Percentiles rank a stretch among this genome's conserved stretches.
These are phyloP conservation scores for Conopomorpha cramerella DNA, from an alignment of 1,140 invertebrate genomes.

Conservation along the genomic window DNA sequence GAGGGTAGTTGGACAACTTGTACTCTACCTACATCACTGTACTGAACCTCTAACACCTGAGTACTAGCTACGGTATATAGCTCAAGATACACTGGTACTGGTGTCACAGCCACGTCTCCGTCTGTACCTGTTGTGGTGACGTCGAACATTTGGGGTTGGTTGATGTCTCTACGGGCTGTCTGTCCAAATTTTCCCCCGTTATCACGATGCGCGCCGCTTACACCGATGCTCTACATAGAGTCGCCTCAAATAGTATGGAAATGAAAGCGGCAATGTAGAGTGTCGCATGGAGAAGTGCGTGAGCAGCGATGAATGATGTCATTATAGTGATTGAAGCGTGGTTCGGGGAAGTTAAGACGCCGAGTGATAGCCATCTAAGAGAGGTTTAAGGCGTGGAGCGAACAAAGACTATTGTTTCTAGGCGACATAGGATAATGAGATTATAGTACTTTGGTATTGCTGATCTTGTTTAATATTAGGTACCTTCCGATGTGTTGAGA, in stretches of 20 bases:
- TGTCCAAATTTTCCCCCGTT: slow-evolving; percentile 7
- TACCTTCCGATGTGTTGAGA: not conserved
- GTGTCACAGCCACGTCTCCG: slow-evolving; percentile 10
- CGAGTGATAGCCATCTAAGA: slow-evolving; percentile 17
- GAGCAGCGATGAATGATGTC: slow-evolving; percentile 28
- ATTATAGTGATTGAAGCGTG: slow-evolving; percentile 33
- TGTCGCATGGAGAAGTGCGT: slow-evolving; percentile 11
- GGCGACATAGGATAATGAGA: not conserved
- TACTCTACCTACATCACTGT: no score
- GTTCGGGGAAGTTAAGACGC: slow-evolving; percentile 21
- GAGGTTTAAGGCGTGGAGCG: slow-evolving; percentile 9
- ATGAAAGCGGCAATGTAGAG: not conserved
- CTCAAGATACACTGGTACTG: no score
- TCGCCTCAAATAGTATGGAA: not conserved
- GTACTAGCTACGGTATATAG: no score
- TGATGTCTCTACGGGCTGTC: slow-evolving; percentile 16
- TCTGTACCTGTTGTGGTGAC: slow-evolving; percentile 11
- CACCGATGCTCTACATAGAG: not conserved
- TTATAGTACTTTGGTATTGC: not conserved
- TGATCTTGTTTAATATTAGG: not conserved
- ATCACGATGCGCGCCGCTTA: not conserved
- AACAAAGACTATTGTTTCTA: not conserved
- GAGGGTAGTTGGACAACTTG: no score
- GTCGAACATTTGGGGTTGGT: slow-evolving; percentile 15
- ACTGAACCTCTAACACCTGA: no score